phyloP scores from a whole-genome alignment of 1,140 invertebrate genomes.

The Orussus abietinus region DNA sequence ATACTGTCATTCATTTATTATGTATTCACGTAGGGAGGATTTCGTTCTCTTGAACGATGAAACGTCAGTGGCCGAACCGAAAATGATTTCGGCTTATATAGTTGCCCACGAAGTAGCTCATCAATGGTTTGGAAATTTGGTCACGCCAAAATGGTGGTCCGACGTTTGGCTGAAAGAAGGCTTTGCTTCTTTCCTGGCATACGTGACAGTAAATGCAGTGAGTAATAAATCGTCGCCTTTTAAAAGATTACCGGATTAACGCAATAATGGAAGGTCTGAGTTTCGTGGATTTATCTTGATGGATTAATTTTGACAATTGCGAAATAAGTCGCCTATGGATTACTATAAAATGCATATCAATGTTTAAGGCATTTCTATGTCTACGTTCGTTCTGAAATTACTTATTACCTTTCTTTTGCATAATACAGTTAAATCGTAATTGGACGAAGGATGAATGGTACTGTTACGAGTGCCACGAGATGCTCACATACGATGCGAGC shows the following conservation, averaged over 20 bases:
- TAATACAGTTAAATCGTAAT: conserved; percentile 14
- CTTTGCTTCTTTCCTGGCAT: conserved; percentile 48
- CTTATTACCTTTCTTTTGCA: neutral
- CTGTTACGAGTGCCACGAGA: neutral
- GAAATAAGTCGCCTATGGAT: too few species aligned
- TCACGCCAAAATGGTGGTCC: conserved; percentile 42
- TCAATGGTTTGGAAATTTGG: conserved; percentile 48
- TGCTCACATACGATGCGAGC: conserved; percentile 11
- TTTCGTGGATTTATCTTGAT: too few species aligned
- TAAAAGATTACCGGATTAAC: neutral
- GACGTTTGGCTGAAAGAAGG: conserved; percentile 57
- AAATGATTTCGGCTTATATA: conserved; percentile 34
- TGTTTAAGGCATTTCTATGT: too few species aligned
- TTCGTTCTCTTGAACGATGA: too few species aligned
- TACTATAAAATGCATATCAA: too few species aligned
- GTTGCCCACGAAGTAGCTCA: conserved; percentile 57
- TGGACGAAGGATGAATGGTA: conserved; percentile 9
- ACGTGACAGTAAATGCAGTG: conserved; percentile 39
- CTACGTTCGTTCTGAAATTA: neutral
- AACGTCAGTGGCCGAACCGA: neutral
- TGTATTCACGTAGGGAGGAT: too few species aligned
- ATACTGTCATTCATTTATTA: too few species aligned
- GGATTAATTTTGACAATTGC: too few species aligned
- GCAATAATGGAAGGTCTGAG: too few species aligned
- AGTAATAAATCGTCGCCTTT: conserved; percentile 1